phyloP scores from a whole-genome alignment of 1,140 invertebrate species.

The Drosophila auraria region DNA sequence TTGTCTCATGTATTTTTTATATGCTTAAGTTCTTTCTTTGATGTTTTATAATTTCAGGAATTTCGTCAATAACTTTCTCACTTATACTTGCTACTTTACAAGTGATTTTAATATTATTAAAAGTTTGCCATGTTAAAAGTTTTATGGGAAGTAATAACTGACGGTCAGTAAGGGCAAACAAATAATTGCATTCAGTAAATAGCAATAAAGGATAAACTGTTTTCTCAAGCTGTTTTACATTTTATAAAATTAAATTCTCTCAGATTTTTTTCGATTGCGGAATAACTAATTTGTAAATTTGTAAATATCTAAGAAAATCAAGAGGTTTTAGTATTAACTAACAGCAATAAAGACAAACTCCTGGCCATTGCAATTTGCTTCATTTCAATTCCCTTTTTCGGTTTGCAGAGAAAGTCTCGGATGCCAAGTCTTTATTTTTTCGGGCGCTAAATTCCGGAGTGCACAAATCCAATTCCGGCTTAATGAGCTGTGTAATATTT shows the following conservation, averaged over 20 bases:
- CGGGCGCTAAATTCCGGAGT: conserved; percentile 19
- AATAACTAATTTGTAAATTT: neutral
- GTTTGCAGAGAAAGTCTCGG: neutral
- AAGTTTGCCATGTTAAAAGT: neutral
- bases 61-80: too few species aligned
- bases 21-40: neutral
- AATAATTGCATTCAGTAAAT: too few species aligned
- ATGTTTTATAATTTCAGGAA: too few species aligned
- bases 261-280: neutral
- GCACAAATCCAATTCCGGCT: conserved; percentile 68
- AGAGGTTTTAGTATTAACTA: neutral
- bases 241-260: too few species aligned
- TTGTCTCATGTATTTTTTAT: neutral
- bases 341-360: neutral
- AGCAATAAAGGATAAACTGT: too few species aligned
- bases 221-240: too few species aligned
- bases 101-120: neutral
- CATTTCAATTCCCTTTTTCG: neutral
- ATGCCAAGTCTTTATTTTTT: conserved; percentile 50
- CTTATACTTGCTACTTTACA: too few species aligned
- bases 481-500: conserved; percentile 83
- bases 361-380: neutral
- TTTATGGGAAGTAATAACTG: neutral
- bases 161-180: neutral
- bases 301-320: neutral